phyloP scores from a whole-genome alignment of 2,797 vertebrate genomes.

The Lycodopsis pacificus region DNA sequence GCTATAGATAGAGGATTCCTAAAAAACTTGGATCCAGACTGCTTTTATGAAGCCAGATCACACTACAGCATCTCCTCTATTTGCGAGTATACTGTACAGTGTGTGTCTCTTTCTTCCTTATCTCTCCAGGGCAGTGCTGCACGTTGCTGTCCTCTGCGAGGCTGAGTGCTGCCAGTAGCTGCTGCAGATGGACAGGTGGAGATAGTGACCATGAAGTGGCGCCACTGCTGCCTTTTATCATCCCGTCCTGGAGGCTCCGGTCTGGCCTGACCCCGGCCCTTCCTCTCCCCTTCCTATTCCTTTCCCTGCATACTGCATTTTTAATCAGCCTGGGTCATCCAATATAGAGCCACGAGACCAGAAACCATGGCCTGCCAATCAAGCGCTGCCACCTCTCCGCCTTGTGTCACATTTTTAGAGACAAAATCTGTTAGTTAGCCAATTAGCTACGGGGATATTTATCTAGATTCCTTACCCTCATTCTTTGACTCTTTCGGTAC shows the following conservation, averaged over 20 bases:
- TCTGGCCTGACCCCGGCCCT: slow-evolving; percentile 79
- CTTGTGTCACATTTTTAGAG: slow-evolving; percentile 37
- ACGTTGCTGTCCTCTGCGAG: slow-evolving; percentile 54
- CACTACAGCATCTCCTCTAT: slow-evolving; percentile 52
- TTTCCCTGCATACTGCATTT: slow-evolving; percentile 82
- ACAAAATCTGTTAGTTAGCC: slow-evolving; percentile 14
- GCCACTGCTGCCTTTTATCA: slow-evolving; percentile 80
- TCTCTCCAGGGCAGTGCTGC: slow-evolving; percentile 65
- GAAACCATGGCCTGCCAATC: slow-evolving; percentile 80
- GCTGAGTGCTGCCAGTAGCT: slow-evolving; percentile 80
- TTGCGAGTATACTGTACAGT: slow-evolving; percentile 52
- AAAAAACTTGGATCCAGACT: slow-evolving; percentile 35
- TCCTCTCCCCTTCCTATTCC: slow-evolving; percentile 70
- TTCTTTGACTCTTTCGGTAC: slow-evolving; percentile 2
- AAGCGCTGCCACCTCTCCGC: slow-evolving; percentile 51
- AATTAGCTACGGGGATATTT: slow-evolving; percentile 29
- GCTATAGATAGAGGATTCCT: slow-evolving; percentile 37
- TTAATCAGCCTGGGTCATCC: slow-evolving; percentile 83
- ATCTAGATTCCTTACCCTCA: not conserved
- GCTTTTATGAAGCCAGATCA: slow-evolving; percentile 46
- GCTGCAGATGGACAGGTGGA: slow-evolving; percentile 87
- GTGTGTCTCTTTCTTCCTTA: slow-evolving; percentile 66
- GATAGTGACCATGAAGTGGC: slow-evolving; percentile 84
- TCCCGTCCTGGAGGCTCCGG: slow-evolving; percentile 78
- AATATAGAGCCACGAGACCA: slow-evolving; percentile 76